phyloP scores from a whole-genome alignment of 2,888 invertebrate species.

The Argyresthia albistria region DNA sequence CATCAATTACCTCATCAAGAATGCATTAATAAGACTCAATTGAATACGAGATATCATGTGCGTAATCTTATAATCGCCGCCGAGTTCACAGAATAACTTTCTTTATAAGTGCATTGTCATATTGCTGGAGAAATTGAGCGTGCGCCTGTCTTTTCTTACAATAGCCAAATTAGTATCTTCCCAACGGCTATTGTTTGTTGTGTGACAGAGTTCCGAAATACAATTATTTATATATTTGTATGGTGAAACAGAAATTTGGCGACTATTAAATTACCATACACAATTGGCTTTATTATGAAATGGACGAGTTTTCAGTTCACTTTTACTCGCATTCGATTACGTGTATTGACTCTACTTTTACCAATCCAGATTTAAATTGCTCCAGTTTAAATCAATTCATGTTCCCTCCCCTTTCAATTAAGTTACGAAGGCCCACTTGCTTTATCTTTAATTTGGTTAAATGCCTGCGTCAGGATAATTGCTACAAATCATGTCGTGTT shows the following conservation, averaged over 20 bases:
- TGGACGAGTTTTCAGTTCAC: not conserved
- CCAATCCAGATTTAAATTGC: too few species aligned
- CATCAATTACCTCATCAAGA: slow-evolving; percentile 8
- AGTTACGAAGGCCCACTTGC: too few species aligned
- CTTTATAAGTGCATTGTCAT: slow-evolving; percentile 57
- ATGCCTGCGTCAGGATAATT: too few species aligned
- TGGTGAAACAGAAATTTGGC: not conserved
- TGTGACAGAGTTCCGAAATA: slow-evolving; percentile 19
- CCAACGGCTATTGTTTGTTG: slow-evolving; percentile 37
- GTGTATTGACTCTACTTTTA: not conserved
- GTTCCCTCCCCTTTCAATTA: too few species aligned
- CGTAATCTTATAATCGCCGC: slow-evolving; percentile 35
- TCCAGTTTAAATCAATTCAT: too few species aligned
- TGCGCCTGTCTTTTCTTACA: slow-evolving; percentile 35
- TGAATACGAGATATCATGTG: not conserved
- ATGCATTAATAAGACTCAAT: slow-evolving; percentile 1
- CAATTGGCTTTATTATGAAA: not conserved
- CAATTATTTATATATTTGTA: not conserved
- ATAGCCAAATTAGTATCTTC: slow-evolving; percentile 43
- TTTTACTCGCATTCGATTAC: not conserved
- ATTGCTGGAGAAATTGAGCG: slow-evolving; percentile 45
- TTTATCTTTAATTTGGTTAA: too few species aligned
- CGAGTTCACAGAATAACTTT: slow-evolving; percentile 50
- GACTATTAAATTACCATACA: not conserved
- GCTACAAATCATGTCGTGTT: too few species aligned